Conservation (phyloP, 1,140 invertebrate species). For the Drosophila simulans region DNA sequence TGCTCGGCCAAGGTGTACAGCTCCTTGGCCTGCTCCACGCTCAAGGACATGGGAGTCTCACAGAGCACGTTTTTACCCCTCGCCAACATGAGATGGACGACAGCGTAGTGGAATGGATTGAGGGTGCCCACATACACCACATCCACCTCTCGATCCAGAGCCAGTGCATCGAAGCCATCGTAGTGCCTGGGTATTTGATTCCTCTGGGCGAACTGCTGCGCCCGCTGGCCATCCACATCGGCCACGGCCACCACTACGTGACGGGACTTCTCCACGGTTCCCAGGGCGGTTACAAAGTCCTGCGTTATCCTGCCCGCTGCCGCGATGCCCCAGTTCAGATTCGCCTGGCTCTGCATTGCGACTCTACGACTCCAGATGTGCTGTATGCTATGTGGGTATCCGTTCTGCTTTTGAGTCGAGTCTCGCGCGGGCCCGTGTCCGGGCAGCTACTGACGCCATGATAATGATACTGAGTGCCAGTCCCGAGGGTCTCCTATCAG, state of each 20-base stretch:
- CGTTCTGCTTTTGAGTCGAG: constrained; percentile 28
- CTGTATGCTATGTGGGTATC: constrained; percentile 3
- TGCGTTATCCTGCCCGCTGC: constrained; percentile 91
- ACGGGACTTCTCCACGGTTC: constrained; percentile 86
- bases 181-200: constrained; percentile 90
- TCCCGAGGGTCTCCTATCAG: constrained; percentile 58
- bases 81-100: constrained; percentile 90
- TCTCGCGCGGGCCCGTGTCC: constrained; percentile 38
- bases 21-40: constrained; percentile 87
- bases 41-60: constrained; percentile 93
- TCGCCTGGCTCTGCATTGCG: constrained; percentile 54
- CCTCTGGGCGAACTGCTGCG: constrained; percentile 89
- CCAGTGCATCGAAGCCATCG: constrained; percentile 90
- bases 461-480: constrained; percentile 32
- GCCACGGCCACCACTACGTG: constrained; percentile 91
- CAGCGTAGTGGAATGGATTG: constrained; percentile 89
- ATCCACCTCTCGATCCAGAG: constrained; percentile 90
- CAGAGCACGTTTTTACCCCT: constrained; percentile 92
- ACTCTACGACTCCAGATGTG: neutral
- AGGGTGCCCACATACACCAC: constrained; percentile 92
- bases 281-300: constrained; percentile 91
- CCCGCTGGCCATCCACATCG: constrained; percentile 88
- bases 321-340: constrained; percentile 89
- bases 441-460: constrained; percentile 46
- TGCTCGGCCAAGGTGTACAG: constrained; percentile 87